Evolutionary conservation across 2,888 invertebrate genomes (phyloP).

Genomic region (Actias luna): DNA sequence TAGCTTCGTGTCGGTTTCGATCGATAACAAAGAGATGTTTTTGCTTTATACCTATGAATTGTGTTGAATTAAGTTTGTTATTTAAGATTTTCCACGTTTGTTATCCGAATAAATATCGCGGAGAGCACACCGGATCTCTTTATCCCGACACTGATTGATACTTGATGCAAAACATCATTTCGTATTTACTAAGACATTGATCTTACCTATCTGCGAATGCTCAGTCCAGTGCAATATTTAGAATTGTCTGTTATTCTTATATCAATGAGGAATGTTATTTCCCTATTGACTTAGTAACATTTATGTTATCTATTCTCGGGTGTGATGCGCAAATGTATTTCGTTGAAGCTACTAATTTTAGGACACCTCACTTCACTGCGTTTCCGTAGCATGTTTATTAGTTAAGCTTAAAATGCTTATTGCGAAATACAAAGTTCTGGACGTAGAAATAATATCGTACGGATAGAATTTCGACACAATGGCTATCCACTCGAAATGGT

Average conservation of each 20-base stretch:
- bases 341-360: not conserved
- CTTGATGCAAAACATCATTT: not conserved
- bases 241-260: not conserved
- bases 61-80: not conserved
- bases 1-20: not conserved
- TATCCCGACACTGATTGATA: conserved; percentile 4
- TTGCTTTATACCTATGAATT: not conserved
- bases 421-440: not conserved
- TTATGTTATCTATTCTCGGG: not conserved
- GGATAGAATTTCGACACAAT: conserved; percentile 9
- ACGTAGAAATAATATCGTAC: not conserved
- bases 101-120: not conserved
- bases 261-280: not conserved
- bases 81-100: not conserved
- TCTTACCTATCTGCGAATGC: conserved; percentile 1
- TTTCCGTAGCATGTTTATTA: not conserved
- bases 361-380: not conserved
- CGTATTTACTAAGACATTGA: not conserved
- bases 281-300: not conserved
- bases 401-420: not conserved
- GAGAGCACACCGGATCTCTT: conserved; percentile 2
- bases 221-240: conserved; percentile 8
- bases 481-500: conserved; percentile 9
- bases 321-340: not conserved
- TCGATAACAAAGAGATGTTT: not conserved